A percentile compares a stretch with the other conserved stretches of the same genome.
These are phyloP conservation scores for Cephalopterus ornatus DNA, from an alignment of 2,113 vertebrate genomes.

Conservation along the genomic window DNA sequence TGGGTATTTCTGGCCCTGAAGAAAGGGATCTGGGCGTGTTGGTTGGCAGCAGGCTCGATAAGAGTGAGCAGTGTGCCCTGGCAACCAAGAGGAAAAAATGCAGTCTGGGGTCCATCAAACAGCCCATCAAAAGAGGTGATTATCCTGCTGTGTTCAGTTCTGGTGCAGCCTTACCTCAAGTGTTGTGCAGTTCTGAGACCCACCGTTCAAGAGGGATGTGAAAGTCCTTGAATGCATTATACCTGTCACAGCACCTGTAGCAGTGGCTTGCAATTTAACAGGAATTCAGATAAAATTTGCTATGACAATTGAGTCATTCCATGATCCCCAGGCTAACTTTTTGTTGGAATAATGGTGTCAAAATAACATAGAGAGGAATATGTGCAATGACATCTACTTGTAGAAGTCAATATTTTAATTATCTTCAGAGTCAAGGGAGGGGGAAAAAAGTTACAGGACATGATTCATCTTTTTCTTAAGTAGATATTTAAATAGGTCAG, in stretches of 20 bases:
- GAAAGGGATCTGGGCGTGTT: background rate
- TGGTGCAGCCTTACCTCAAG: background rate
- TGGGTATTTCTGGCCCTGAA: background rate
- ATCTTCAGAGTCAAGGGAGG: background rate
- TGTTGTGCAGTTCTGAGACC: background rate
- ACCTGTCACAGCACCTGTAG: background rate
- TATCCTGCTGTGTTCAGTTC: background rate
- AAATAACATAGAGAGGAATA: background rate
- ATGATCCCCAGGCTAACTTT: background rate
- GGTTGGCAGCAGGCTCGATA: background rate
- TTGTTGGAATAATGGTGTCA: background rate
- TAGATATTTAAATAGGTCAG: slow-evolving; percentile 46
- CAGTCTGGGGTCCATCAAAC: background rate
- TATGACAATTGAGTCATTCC: background rate
- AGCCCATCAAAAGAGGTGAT: background rate
- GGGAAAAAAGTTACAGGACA: background rate
- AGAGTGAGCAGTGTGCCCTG: background rate
- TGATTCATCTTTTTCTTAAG: slow-evolving; percentile 48
- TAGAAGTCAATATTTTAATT: slow-evolving; percentile 14
- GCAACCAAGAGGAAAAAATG: background rate
- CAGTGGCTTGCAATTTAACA: background rate
- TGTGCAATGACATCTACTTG: background rate
- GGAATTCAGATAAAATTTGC: background rate
- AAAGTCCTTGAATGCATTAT: background rate
- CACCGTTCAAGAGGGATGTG: background rate